Conservation (phyloP, 2,113 vertebrate species). For the Burhinus oedicnemus region DNA sequence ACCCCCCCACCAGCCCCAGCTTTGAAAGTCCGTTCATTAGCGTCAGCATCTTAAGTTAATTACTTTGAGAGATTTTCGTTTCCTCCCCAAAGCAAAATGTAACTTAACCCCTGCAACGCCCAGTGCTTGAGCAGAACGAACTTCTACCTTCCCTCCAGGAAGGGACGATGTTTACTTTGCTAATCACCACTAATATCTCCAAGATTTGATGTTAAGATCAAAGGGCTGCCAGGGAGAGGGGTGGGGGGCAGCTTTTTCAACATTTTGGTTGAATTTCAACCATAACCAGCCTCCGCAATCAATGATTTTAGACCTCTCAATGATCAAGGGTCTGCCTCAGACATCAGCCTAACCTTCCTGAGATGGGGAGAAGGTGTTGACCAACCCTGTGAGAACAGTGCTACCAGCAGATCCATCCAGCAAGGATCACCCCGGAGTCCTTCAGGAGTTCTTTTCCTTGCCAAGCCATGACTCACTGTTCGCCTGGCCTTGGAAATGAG, state of each 20-base stretch:
- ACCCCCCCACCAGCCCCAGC: neutral
- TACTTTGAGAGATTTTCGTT: constrained; percentile 22
- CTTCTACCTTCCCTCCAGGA: neutral
- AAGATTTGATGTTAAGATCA: neutral
- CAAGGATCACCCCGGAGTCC: neutral
- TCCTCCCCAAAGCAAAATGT: constrained; percentile 14
- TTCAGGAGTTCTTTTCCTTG: neutral
- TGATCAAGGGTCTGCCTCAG: neutral
- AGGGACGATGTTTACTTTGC: neutral
- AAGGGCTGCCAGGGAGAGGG: neutral
- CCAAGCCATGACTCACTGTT: neutral
- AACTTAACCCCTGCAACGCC: neutral
- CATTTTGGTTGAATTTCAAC: neutral
- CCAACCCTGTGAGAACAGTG: neutral
- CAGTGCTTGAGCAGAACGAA: neutral
- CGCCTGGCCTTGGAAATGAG: neutral
- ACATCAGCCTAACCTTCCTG: neutral
- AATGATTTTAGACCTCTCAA: neutral
- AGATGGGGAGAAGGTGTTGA: neutral
- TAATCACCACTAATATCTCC: neutral
- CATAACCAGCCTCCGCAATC: no score
- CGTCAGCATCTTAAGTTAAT: constrained; percentile 31
- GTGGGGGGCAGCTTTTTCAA: neutral
- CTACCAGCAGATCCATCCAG: neutral
- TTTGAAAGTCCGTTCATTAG: constrained; percentile 11